A percentile compares a stretch with the other conserved stretches of the same genome.
Conservation (phyloP, 37 sponge, comb jelly and placozoan genomes). For the Halichondria panicea region DNA sequence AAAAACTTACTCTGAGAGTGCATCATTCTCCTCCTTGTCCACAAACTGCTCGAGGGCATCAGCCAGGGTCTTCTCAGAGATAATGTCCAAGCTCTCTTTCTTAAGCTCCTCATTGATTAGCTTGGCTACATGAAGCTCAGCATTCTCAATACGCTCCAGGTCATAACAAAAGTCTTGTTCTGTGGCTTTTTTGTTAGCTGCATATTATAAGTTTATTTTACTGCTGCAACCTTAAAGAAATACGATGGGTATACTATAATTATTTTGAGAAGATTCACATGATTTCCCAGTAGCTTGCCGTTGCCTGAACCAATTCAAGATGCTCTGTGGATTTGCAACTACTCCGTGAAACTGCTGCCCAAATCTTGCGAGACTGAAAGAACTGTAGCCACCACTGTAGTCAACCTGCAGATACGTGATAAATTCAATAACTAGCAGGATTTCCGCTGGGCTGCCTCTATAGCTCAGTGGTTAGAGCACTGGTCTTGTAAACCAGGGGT, state of each 20-base stretch:
- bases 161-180: too few species aligned
- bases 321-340: conserved; percentile 85
- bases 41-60: conserved; percentile 80
- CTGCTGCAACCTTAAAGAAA: too few species aligned
- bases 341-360: conserved; percentile 76
- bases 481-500: conserved; percentile 98
- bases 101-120: conserved; percentile 38
- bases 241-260: too few species aligned
- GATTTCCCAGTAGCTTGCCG: background rate
- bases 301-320: conserved; percentile 56
- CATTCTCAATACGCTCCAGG: too few species aligned
- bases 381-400: conserved; percentile 68
- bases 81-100: conserved; percentile 55
- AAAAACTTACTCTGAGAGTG: conserved; percentile 77
- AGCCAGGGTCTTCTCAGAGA: conserved; percentile 71
- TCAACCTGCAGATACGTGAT: conserved; percentile 64
- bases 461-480: conserved; percentile 98
- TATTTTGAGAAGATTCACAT: too few species aligned
- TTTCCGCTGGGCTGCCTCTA: conserved; percentile 42
- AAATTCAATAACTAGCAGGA: background rate
- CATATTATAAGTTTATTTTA: too few species aligned
- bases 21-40: conserved; percentile 83
- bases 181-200: too few species aligned
- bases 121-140: conserved; percentile 5
- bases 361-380: conserved; percentile 74